Conservation (phyloP, 1,140 invertebrate genomes). For the Drepana arcuata region DNA sequence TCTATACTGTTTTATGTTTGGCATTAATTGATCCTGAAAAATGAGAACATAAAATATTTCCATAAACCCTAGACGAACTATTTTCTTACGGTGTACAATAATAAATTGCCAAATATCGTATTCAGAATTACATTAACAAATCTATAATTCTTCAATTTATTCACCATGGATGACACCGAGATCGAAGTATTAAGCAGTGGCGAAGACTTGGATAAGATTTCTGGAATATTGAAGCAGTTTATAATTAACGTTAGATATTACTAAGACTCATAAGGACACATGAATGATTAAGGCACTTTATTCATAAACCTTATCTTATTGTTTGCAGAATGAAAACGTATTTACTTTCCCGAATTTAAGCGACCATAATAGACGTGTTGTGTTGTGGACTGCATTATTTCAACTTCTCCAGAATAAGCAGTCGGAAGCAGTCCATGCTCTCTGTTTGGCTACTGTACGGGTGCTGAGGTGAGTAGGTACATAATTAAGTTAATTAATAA, state of each 20-base stretch:
- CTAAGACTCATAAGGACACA: too few species aligned
- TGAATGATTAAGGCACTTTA: too few species aligned
- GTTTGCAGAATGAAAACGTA: slow-evolving; percentile 55
- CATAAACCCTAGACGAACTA: too few species aligned
- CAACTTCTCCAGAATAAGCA: slow-evolving; percentile 46
- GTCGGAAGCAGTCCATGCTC: slow-evolving; percentile 35
- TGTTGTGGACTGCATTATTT: slow-evolving; percentile 60
- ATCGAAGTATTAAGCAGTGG: slow-evolving; percentile 32
- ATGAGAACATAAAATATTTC: too few species aligned
- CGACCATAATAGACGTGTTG: slow-evolving; percentile 39
- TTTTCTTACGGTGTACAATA: too few species aligned
- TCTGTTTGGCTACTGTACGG: slow-evolving; percentile 50
- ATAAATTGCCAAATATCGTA: too few species aligned
- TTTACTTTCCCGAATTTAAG: slow-evolving; percentile 54
- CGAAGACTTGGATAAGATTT: slow-evolving; percentile 26
- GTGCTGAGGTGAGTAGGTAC: slow-evolving; percentile 45
- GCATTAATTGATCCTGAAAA: too few species aligned
- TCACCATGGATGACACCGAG: slow-evolving; percentile 49
- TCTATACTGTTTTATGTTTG: too few species aligned
- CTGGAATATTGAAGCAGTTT: slow-evolving; percentile 31
- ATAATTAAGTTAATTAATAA: slow-evolving; percentile 1
- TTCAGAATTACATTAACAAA: too few species aligned
- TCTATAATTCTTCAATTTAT: too few species aligned
- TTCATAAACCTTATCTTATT: too few species aligned
- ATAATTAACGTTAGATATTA: slow-evolving; percentile 40